Percentiles rank a stretch among this genome's conserved stretches.
phyloP scores from a whole-genome alignment of 2,113 vertebrate genomes.

The Gyps fulvus region DNA sequence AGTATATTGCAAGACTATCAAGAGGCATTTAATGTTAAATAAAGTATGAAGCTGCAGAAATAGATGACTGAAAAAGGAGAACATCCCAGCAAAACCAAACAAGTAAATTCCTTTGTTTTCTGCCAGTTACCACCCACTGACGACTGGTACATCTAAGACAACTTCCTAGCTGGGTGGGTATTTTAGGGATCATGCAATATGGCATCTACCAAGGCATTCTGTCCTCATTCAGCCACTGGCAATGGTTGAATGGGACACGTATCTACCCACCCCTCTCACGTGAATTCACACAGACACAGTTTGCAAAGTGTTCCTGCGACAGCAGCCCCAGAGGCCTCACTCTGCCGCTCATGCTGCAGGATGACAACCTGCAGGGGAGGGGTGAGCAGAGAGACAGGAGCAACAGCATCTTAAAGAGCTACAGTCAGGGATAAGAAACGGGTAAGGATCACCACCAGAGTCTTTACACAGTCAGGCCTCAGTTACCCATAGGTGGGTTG shows the following conservation, averaged over 20 bases:
- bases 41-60: neutral
- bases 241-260: accelerated
- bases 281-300: neutral
- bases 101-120: neutral
- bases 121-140: neutral
- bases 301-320: neutral
- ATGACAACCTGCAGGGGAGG: neutral
- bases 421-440: neutral
- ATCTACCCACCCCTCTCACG: neutral
- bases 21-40: neutral
- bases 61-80: neutral
- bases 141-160: neutral
- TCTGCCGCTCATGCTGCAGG: neutral
- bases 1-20: neutral
- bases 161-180: neutral
- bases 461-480: neutral
- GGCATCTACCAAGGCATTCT: neutral
- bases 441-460: neutral
- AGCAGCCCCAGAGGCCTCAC: neutral
- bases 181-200: neutral
- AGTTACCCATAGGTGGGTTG: neutral
- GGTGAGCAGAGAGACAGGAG: neutral
- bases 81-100: neutral
- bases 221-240: neutral
- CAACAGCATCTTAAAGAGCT: neutral